Evolutionary conservation across 2,888 invertebrate genomes (phyloP).

Genomic region (Heliconius hortense): DNA sequence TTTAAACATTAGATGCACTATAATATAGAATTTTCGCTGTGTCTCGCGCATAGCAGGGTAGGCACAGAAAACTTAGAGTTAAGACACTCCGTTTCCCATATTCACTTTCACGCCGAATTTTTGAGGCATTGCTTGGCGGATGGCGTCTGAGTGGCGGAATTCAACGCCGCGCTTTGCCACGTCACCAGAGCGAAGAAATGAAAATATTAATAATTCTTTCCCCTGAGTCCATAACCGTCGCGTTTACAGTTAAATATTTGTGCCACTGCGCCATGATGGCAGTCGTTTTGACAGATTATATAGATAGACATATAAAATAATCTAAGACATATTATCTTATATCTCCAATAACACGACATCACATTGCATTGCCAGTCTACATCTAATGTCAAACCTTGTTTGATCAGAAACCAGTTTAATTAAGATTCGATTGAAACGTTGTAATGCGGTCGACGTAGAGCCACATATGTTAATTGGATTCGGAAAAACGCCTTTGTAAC

Average conservation of each 20-base stretch:
- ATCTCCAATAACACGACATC: neutral
- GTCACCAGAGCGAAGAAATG: too few species aligned
- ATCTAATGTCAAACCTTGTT: slow-evolving; percentile 31
- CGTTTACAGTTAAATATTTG: too few species aligned
- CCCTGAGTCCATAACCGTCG: too few species aligned
- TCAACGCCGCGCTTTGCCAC: too few species aligned
- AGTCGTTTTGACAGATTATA: too few species aligned
- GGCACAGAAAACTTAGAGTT: neutral
- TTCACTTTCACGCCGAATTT: neutral
- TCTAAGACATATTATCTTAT: neutral
- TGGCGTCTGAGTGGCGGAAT: too few species aligned
- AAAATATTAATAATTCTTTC: too few species aligned
- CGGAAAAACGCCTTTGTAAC: slow-evolving; percentile 18
- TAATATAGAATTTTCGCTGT: neutral
- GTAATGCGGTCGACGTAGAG: slow-evolving; percentile 28
- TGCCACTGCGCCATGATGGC: too few species aligned
- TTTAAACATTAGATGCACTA: too few species aligned
- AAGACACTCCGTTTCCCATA: neutral
- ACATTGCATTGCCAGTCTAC: slow-evolving; percentile 20
- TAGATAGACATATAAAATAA: too few species aligned
- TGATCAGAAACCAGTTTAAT: slow-evolving; percentile 32
- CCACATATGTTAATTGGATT: slow-evolving; percentile 32
- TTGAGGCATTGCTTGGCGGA: neutral
- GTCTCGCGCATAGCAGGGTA: neutral
- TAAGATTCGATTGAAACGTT: slow-evolving; percentile 33